Conservation (phyloP, 2,888 invertebrate species). For the Iphiclides podalirius region DNA sequence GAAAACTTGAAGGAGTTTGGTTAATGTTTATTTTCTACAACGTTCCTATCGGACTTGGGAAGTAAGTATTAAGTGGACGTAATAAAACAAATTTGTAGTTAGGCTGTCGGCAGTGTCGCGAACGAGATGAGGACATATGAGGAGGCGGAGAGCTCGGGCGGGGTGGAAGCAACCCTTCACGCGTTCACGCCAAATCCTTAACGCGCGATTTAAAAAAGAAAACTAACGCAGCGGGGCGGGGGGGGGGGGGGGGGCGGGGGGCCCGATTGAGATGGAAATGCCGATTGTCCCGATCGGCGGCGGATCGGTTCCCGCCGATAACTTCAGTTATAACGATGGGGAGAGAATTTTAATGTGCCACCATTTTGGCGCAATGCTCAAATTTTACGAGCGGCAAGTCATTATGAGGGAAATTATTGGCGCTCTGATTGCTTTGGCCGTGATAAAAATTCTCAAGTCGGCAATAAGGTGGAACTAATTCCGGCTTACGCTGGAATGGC, state of each 20-base stretch:
- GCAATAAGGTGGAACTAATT: slow-evolving; percentile 80
- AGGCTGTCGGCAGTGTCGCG: slow-evolving; percentile 25
- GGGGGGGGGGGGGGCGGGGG: slow-evolving; percentile 39
- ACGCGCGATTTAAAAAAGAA: slow-evolving; percentile 80
- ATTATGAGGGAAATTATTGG: slow-evolving; percentile 80
- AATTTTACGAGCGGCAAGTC: slow-evolving; percentile 77
- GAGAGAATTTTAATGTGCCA: slow-evolving; percentile 80
- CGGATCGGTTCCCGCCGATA: slow-evolving; percentile 66
- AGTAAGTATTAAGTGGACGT: no score
- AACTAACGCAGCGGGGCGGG: slow-evolving; percentile 62
- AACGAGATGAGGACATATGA: slow-evolving; percentile 61
- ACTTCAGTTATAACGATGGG: slow-evolving; percentile 77
- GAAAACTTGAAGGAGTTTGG: no score
- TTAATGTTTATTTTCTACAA: no score
- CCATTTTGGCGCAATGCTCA: slow-evolving; percentile 80
- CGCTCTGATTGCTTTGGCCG: slow-evolving; percentile 78
- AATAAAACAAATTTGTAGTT: slow-evolving; percentile 24
- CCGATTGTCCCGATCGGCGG: slow-evolving; percentile 62
- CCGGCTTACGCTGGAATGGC: slow-evolving; percentile 64
- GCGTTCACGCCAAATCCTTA: slow-evolving; percentile 76
- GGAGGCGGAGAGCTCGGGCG: slow-evolving; percentile 49
- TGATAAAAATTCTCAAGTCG: slow-evolving; percentile 79
- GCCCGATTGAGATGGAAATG: slow-evolving; percentile 72
- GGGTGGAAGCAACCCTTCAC: slow-evolving; percentile 68
- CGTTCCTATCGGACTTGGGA: no score